Conservation (phyloP, 2,888 invertebrate genomes). For the Caenorhabditis drosophilae region DNA sequence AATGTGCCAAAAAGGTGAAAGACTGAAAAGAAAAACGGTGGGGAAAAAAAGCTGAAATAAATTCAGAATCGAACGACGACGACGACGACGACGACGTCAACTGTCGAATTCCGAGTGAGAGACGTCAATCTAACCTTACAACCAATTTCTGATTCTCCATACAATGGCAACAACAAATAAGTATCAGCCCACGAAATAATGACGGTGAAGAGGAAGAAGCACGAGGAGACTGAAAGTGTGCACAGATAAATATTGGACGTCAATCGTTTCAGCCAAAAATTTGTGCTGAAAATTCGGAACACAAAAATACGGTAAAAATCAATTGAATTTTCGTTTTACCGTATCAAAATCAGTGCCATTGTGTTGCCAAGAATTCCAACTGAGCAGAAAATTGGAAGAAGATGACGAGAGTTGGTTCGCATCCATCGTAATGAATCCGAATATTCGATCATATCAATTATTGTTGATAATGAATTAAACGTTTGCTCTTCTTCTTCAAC, state of each 20-base stretch:
- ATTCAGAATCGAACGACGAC: not conserved
- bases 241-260: conserved; percentile 68
- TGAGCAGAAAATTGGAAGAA: conserved; percentile 49
- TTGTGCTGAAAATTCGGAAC: conserved; percentile 36
- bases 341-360: conserved; percentile 66
- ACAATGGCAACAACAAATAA: conserved; percentile 55
- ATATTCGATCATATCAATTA: conserved; percentile 21
- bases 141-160: conserved; percentile 56
- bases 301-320: not conserved
- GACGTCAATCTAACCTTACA: conserved; percentile 32
- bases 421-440: conserved; percentile 36
- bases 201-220: conserved; percentile 65
- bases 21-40: conserved; percentile 25
- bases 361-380: conserved; percentile 65
- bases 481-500: conserved; percentile 11
- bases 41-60: not conserved
- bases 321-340: conserved; percentile 35
- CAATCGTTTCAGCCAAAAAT: conserved; percentile 65
- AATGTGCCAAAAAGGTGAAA: conserved; percentile 65
- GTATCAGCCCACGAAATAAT: conserved; percentile 64
- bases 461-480: conserved; percentile 12
- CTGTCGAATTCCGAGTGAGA: not conserved
- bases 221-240: conserved; percentile 63
- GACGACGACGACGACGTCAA: not conserved
- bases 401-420: conserved; percentile 27